A percentile compares a stretch with the other conserved stretches of the same genome.
Evolutionary conservation across 37 sponge, comb jelly and placozoan genomes (phyloP).

Genomic region (Tethya wilhelma): DNA sequence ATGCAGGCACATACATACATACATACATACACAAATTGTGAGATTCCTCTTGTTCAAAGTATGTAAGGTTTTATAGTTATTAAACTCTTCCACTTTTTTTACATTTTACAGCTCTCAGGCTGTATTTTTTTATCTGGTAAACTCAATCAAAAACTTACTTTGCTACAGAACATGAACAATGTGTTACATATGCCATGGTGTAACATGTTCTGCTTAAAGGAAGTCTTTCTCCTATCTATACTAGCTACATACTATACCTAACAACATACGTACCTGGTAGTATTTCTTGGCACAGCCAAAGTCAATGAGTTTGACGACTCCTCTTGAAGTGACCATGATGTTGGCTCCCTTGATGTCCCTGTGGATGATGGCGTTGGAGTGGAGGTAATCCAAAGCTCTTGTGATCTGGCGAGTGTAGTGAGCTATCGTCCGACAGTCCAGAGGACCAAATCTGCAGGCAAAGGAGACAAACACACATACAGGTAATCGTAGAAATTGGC

Average conservation of each 20-base stretch:
- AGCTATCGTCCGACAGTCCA: slow-evolving; percentile 53
- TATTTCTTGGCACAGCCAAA: slow-evolving; percentile 92
- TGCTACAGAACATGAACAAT: not conserved
- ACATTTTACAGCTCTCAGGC: not conserved
- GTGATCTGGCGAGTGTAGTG: slow-evolving; percentile 86
- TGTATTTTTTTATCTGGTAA: not conserved
- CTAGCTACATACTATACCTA: not conserved
- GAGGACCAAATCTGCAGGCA: slow-evolving; percentile 76
- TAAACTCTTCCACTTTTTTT: too few relatives aligned
- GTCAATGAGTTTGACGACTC: slow-evolving; percentile 90
- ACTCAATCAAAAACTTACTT: not conserved
- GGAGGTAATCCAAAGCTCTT: slow-evolving; percentile 76
- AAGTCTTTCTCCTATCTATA: not conserved
- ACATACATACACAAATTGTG: too few relatives aligned
- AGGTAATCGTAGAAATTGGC: too few relatives aligned
- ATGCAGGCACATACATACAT: not conserved
- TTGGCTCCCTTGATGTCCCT: slow-evolving; percentile 95
- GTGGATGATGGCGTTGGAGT: slow-evolving; percentile 84
- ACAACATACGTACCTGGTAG: slow-evolving; percentile 32
- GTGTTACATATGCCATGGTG: not conserved
- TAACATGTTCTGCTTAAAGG: not conserved
- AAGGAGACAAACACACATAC: too few relatives aligned
- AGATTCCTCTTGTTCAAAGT: not conserved
- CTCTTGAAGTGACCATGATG: slow-evolving; percentile 81
- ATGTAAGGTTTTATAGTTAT: too few relatives aligned